Percentiles rank a stretch among this genome's conserved stretches.
These are phyloP conservation scores for Cydia strobilella DNA, from an alignment of 1,140 invertebrate species.

Conservation along the genomic window DNA sequence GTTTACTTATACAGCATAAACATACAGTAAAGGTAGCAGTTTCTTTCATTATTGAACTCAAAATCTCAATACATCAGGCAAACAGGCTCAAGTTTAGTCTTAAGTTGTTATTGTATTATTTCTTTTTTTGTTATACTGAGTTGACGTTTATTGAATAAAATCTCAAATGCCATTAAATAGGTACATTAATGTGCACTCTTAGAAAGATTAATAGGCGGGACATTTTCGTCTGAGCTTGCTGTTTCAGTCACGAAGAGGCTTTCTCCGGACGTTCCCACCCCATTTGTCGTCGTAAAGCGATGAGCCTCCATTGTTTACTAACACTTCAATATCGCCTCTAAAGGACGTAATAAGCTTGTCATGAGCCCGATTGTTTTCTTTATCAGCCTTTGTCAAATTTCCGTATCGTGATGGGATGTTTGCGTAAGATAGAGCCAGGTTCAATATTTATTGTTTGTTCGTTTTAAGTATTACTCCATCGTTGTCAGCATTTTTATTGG, in stretches of 20 bases:
- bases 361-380: slow-evolving; percentile 21
- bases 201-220: slow-evolving; percentile 42
- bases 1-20: too few species aligned
- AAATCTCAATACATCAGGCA: too few species aligned
- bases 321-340: slow-evolving; percentile 28
- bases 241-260: slow-evolving; percentile 42
- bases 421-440: background rate
- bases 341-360: slow-evolving; percentile 24
- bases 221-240: slow-evolving; percentile 36
- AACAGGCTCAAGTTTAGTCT: too few species aligned
- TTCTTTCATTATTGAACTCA: too few species aligned
- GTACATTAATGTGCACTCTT: slow-evolving; percentile 16
- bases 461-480: background rate
- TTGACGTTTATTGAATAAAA: too few species aligned
- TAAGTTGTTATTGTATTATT: too few species aligned
- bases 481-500: background rate
- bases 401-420: slow-evolving; percentile 16
- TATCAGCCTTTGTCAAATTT: slow-evolving; percentile 9
- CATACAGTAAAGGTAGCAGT: too few species aligned
- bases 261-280: slow-evolving; percentile 44
- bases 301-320: slow-evolving; percentile 30
- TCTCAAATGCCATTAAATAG: background rate
- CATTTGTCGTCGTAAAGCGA: slow-evolving; percentile 8
- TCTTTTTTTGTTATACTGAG: too few species aligned
- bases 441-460: background rate